phyloP scores from a whole-genome alignment of 2,888 invertebrate species.

The Drosophila bunnanda region DNA sequence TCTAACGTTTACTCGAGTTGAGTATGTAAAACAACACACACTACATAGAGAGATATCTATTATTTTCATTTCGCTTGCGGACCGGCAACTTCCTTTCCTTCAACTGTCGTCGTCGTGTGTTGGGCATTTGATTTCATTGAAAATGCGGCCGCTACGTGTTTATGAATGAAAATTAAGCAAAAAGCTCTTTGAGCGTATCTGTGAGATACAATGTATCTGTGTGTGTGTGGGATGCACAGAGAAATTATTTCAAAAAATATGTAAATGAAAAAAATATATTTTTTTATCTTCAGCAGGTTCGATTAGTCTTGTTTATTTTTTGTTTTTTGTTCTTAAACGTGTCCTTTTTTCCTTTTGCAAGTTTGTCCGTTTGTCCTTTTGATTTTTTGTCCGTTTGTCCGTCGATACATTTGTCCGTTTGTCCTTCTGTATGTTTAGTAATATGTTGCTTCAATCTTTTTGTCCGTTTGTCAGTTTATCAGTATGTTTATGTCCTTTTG shows the following conservation, averaged over 20 bases:
- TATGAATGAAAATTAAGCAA: constrained; percentile 82
- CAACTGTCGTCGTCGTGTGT: constrained; percentile 26
- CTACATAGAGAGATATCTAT: constrained; percentile 14
- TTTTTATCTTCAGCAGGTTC: too few relatives aligned
- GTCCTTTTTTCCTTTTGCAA: too few relatives aligned
- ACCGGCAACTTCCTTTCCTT: constrained; percentile 56
- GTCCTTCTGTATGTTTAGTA: background rate
- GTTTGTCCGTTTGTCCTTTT: too few relatives aligned
- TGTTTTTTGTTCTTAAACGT: too few relatives aligned
- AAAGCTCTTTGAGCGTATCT: constrained; percentile 62
- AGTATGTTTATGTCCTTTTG: too few relatives aligned
- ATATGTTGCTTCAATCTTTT: too few relatives aligned
- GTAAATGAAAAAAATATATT: too few relatives aligned
- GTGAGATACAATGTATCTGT: constrained; percentile 20
- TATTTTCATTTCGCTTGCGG: constrained; percentile 22
- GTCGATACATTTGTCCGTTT: background rate
- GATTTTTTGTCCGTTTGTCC: background rate
- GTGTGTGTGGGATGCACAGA: constrained; percentile 28
- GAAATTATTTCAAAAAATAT: background rate
- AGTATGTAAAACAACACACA: constrained; percentile 28
- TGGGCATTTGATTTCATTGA: constrained; percentile 70
- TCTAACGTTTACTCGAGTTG: constrained; percentile 9
- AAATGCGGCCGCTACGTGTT: constrained; percentile 77
- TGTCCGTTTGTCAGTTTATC: too few relatives aligned
- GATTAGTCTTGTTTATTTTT: too few relatives aligned